These are phyloP conservation scores for Bambusicola thoracicus DNA, from an alignment of 2,113 vertebrate genomes.

Conservation along the genomic window DNA sequence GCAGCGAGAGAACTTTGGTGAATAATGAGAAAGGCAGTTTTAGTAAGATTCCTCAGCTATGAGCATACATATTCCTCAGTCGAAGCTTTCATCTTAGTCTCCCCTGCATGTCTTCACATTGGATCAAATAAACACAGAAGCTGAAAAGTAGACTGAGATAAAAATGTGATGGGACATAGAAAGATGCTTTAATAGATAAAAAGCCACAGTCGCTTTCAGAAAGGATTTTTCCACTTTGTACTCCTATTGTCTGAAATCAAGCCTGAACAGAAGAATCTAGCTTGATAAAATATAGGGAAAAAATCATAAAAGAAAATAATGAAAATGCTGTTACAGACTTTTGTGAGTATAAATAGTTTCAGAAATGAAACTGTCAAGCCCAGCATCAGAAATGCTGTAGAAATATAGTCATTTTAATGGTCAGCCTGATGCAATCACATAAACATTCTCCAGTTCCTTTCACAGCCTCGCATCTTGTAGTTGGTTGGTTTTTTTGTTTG, in stretches of 20 bases:
- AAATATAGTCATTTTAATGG: slow-evolving; percentile 70
- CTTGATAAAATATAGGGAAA: slow-evolving; percentile 44
- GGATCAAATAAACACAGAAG: slow-evolving; percentile 36
- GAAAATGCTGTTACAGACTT: slow-evolving; percentile 75
- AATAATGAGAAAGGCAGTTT: background rate
- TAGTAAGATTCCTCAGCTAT: background rate
- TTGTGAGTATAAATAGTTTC: slow-evolving; percentile 76
- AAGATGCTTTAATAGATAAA: slow-evolving; percentile 22
- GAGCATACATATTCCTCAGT: background rate
- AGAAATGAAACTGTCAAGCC: slow-evolving; percentile 73
- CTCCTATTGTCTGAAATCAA: slow-evolving; percentile 67
- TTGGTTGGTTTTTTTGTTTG: background rate
- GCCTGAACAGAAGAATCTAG: slow-evolving; percentile 62
- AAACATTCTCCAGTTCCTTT: slow-evolving; percentile 29
- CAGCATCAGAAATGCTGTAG: slow-evolving; percentile 59
- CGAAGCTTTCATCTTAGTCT: background rate
- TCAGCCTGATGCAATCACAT: slow-evolving; percentile 31
- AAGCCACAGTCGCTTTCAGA: slow-evolving; percentile 37
- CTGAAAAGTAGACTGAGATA: slow-evolving; percentile 10
- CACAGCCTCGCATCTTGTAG: background rate
- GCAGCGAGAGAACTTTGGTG: background rate
- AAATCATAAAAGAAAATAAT: slow-evolving; percentile 62
- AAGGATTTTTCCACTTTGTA: slow-evolving; percentile 65
- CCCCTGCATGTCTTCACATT: background rate
- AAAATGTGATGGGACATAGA: slow-evolving; percentile 10